A percentile compares a stretch with the other conserved stretches of the same genome.
These are phyloP conservation scores for Cyanoramphus novaezelandiae DNA, from an alignment of 2,113 vertebrate species.

Conservation along the genomic window DNA sequence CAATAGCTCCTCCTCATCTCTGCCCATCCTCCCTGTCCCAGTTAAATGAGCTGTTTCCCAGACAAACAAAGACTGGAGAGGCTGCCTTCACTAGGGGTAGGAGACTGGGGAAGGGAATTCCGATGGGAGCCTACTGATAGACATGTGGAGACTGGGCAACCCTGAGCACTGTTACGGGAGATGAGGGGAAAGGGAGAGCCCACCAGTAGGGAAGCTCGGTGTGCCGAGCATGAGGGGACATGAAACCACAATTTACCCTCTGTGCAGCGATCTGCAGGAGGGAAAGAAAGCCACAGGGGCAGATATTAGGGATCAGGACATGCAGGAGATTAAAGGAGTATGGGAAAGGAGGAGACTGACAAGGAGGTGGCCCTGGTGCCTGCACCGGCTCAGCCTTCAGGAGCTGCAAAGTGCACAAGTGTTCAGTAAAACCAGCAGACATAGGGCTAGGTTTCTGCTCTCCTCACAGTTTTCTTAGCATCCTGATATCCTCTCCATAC, in stretches of 20 bases:
- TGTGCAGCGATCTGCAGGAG: background rate
- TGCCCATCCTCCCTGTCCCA: constrained; percentile 48
- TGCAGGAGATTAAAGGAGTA: background rate
- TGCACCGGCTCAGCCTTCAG: background rate
- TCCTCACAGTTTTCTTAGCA: background rate
- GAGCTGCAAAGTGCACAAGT: background rate
- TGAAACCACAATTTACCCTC: background rate
- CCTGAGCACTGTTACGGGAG: background rate
- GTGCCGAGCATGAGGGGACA: background rate
- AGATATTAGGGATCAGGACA: no score
- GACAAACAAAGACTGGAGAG: constrained; percentile 32
- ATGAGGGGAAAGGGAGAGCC: background rate
- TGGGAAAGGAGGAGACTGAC: background rate
- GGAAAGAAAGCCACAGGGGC: background rate
- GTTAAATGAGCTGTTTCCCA: constrained; percentile 61
- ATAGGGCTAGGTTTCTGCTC: background rate
- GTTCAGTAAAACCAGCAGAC: background rate
- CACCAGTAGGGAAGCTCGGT: background rate
- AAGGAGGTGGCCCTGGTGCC: background rate
- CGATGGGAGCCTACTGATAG: background rate
- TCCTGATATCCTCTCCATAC: fast-evolving
- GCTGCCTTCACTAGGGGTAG: background rate
- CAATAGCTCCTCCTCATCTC: constrained; percentile 51
- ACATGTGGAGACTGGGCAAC: background rate
- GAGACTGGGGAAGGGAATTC: background rate